A percentile compares a stretch with the other conserved stretches of the same genome.
These are phyloP conservation scores for Oxycera nigricornis DNA, from an alignment of 2,888 invertebrate genomes.

Conservation along the genomic window DNA sequence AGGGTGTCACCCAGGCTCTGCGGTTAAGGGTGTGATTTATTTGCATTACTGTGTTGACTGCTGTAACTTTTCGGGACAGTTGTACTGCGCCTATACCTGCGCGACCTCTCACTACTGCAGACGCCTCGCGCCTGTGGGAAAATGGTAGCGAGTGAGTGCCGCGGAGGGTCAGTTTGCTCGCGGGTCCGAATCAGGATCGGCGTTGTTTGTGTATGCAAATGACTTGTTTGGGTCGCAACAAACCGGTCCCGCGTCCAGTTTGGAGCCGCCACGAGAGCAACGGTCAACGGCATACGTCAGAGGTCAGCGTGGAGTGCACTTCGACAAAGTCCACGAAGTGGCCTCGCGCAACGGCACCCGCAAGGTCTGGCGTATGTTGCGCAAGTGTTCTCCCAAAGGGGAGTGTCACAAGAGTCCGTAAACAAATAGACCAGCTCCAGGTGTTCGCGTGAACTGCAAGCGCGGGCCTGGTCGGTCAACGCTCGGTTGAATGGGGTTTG, in stretches of 20 bases:
- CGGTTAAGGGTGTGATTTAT: conserved; percentile 30
- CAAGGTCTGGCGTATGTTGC: background rate
- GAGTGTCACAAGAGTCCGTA: background rate
- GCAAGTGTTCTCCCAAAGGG: background rate
- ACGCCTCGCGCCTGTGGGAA: no score
- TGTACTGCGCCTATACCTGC: background rate
- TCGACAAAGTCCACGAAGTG: background rate
- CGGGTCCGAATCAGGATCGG: background rate
- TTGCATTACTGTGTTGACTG: background rate
- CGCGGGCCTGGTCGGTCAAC: no score
- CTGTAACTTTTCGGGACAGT: background rate
- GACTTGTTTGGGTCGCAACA: conserved; percentile 11
- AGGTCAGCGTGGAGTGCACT: conserved; percentile 19
- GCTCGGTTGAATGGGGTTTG: no score
- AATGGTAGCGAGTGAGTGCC: background rate
- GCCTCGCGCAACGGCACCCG: background rate
- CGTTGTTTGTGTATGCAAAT: conserved; percentile 25
- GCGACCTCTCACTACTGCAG: background rate
- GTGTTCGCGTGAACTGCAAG: no score
- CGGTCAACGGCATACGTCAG: conserved; percentile 13
- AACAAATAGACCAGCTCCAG: no score
- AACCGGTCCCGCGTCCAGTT: conserved; percentile 5
- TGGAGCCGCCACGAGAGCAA: background rate
- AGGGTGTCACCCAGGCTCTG: background rate
- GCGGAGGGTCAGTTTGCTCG: background rate